These are phyloP conservation scores for Bergia sp. DNA, from an alignment of 92 coral and sea anemone genomes.

Conservation along the genomic window DNA sequence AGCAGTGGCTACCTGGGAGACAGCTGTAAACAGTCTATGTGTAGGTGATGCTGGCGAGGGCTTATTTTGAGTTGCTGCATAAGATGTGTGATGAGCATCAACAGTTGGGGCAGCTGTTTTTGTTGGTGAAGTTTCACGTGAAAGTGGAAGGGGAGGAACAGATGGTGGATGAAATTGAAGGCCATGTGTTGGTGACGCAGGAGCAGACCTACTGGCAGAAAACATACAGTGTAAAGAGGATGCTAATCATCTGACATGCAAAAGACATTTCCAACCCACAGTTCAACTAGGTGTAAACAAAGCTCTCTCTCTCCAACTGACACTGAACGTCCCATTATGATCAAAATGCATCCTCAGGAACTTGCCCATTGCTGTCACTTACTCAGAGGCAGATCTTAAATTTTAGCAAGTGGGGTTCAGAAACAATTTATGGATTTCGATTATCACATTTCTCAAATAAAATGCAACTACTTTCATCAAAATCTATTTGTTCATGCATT, in stretches of 20 bases:
- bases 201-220: conserved; percentile 79
- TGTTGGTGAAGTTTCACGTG: conserved; percentile 77
- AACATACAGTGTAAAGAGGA: not conserved
- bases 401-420: too few relatives aligned
- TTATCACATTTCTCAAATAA: too few relatives aligned
- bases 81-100: conserved; percentile 37
- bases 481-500: too few relatives aligned
- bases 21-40: conserved; percentile 57
- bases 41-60: conserved; percentile 62
- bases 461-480: too few relatives aligned
- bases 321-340: too few relatives aligned
- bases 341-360: too few relatives aligned
- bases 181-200: conserved; percentile 99
- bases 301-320: too few relatives aligned
- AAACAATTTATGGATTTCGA: too few relatives aligned
- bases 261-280: not conserved
- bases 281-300: not conserved
- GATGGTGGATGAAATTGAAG: conserved; percentile 88
- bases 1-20: conserved; percentile 60
- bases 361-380: too few relatives aligned
- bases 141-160: conserved; percentile 61
- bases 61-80: conserved; percentile 41
- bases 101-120: conserved; percentile 61
- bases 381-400: too few relatives aligned
- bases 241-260: not conserved